Percentiles rank a stretch among this genome's conserved stretches.
Evolutionary conservation across 2,888 invertebrate genomes (phyloP).

Genomic region (Parnassius orleans): DNA sequence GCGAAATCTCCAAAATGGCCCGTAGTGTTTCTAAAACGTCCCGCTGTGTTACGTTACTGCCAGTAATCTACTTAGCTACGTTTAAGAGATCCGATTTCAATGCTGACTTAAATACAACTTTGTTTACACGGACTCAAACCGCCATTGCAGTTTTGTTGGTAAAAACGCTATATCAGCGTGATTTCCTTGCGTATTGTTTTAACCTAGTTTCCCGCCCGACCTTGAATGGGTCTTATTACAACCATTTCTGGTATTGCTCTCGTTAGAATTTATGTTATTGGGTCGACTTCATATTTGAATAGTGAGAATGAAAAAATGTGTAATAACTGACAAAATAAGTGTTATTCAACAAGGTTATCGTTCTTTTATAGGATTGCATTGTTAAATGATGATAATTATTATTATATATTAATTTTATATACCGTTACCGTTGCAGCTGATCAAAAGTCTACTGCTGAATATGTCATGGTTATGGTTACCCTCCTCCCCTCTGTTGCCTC

Average conservation of each 20-base stretch:
- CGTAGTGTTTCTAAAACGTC: slow-evolving; percentile 16
- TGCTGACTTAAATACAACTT: slow-evolving; percentile 6
- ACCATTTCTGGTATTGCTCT: slow-evolving; percentile 22
- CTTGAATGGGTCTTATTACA: slow-evolving; percentile 23
- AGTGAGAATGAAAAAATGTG: slow-evolving; percentile 3
- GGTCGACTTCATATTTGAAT: slow-evolving; percentile 19
- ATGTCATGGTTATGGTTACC: too few species aligned
- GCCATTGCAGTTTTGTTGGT: slow-evolving; percentile 4
- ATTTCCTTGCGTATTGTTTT: slow-evolving; percentile 19
- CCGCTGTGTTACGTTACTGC: slow-evolving; percentile 9
- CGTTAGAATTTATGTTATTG: slow-evolving; percentile 22
- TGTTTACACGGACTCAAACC: slow-evolving; percentile 2
- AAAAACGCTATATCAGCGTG: slow-evolving; percentile 16
- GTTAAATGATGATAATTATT: background rate
- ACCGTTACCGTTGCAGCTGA: background rate
- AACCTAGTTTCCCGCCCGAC: slow-evolving; percentile 25
- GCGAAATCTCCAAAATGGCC: slow-evolving; percentile 20
- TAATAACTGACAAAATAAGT: slow-evolving; percentile 2
- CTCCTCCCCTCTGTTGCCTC: too few species aligned
- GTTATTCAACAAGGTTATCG: background rate
- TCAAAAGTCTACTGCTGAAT: too few species aligned
- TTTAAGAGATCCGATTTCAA: slow-evolving; percentile 6
- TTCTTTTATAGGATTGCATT: background rate
- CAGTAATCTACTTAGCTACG: slow-evolving; percentile 14
- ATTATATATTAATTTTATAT: background rate